Evolutionary conservation across 2,113 vertebrate species (phyloP).

Genomic region (Pluvianellus socialis): DNA sequence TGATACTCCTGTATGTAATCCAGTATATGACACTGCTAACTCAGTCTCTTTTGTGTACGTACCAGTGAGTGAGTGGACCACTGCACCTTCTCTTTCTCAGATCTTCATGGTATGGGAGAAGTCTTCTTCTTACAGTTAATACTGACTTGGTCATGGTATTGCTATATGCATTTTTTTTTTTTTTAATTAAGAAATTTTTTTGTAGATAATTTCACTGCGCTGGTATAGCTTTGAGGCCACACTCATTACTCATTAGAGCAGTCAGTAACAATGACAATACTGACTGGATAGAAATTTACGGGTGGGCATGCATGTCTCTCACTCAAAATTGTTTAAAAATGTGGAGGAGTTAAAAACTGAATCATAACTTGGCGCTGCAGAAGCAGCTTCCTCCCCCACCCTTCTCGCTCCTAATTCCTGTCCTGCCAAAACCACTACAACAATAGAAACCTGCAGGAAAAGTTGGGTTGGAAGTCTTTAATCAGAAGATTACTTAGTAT

Average conservation of each 20-base stretch:
- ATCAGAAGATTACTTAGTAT: background rate
- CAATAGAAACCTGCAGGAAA: background rate
- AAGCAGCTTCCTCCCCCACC: slow-evolving; percentile 15
- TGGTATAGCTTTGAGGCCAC: background rate
- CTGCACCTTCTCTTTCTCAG: background rate
- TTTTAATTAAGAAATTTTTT: background rate
- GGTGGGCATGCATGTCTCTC: slow-evolving; percentile 13
- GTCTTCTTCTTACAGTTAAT: background rate
- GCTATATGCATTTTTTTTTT: background rate
- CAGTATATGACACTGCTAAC: background rate
- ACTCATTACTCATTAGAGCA: background rate
- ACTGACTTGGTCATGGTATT: background rate
- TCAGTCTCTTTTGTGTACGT: background rate
- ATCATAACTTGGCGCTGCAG: slow-evolving; percentile 27
- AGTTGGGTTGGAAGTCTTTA: background rate
- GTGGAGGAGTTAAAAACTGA: slow-evolving; percentile 41
- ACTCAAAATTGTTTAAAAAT: slow-evolving; percentile 15
- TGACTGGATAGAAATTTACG: background rate
- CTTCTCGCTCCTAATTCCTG: background rate
- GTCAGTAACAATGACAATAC: background rate
- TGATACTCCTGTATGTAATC: background rate
- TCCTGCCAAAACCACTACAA: background rate
- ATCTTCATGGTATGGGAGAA: background rate
- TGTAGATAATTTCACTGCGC: background rate
- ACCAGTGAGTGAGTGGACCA: background rate